A percentile compares a stretch with the other conserved stretches of the same genome.
Evolutionary conservation across 2,797 vertebrate genomes (phyloP).

Genomic region (Margarornis squamiger): DNA sequence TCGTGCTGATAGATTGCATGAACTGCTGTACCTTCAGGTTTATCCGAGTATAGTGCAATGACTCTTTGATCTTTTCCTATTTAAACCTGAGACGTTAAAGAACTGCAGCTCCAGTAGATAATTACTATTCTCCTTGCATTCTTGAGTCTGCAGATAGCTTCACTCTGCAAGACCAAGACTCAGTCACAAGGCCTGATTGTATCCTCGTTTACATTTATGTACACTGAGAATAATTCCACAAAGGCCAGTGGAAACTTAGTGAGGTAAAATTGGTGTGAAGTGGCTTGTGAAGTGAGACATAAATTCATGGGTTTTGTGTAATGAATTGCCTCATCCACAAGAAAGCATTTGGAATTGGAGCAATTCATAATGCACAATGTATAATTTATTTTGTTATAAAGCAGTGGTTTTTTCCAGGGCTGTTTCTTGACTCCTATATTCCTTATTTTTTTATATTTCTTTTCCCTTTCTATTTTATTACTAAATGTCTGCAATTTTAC

Average conservation of each 20-base stretch:
- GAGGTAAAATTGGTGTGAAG: conserved; percentile 3
- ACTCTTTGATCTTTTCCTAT: not conserved
- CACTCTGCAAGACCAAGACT: conserved; percentile 16
- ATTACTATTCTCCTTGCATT: not conserved
- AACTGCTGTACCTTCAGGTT: conserved; percentile 25
- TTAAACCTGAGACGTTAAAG: conserved; percentile 12
- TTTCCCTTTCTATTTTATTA: conserved; percentile 31
- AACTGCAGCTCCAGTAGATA: conserved; percentile 11
- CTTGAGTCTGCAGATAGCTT: conserved; percentile 31
- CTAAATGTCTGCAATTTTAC: conserved; percentile 33
- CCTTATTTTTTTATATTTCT: not conserved
- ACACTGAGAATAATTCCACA: not conserved
- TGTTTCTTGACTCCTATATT: not conserved
- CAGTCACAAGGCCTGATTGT: not conserved
- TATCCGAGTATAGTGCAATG: not conserved
- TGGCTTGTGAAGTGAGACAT: not conserved
- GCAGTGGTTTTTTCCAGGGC: not conserved
- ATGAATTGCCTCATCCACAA: conserved; percentile 7
- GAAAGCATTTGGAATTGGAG: not conserved
- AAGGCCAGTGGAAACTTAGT: not conserved
- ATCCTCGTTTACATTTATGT: conserved; percentile 13
- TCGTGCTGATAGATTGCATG: conserved; percentile 26
- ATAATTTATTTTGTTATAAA: conserved; percentile 37
- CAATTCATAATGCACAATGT: conserved; percentile 12
- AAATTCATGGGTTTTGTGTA: not conserved